Base-by-base conservation (phyloP, 2,888 invertebrate species). In the Leucophora obtusa region DNA sequence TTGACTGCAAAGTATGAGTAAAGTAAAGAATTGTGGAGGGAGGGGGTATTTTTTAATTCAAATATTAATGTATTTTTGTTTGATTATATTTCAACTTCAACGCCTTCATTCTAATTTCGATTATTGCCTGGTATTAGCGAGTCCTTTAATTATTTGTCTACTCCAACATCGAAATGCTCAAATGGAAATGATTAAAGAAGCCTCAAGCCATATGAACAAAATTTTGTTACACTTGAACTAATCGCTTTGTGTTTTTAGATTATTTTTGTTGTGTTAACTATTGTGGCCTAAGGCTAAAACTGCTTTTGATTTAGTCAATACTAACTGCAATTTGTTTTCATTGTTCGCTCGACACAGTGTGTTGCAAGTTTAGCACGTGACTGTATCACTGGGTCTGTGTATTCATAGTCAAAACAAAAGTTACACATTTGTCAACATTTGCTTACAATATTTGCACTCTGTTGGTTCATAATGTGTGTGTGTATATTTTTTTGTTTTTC, bases 321-420 rank as follows among this genome's bases (percentile, higher is more conserved):
- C 53, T 72, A 66, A 72, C 59, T 71, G 66, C 56, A 77, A 72
- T 77, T 77, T 77, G 71, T 72, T 10, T 71, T 66, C 28, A 72
- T 72, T 77, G 77, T 72, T 72, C 65, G 15, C n/a, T 15, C 54
- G 71, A 14, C 15, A 6, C 59, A 71, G 38, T 38, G 28, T n/a
- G 43, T n/a, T 47, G 43, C 43, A 47, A 72, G 60, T 72, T 72
- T 4, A 28, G 47, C 77, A 77, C 77, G 77, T 77, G 77, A 62
- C 77, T 53, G 9, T 60, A 65, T 60, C 33, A 38, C 56, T 28
- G 28, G 28, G 7, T 28, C 53, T 79, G 68, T 76, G 75, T 75
- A 71, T 63, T 70, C 66, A 38, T 4, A 81, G 60, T 81, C 81
- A 81, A 77, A 81, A 81, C 81, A 81, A 76, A 76, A 71, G 68